These are phyloP conservation scores for Petromus typicus DNA, from an alignment of 2,113 vertebrate species.

Conservation along the genomic window DNA sequence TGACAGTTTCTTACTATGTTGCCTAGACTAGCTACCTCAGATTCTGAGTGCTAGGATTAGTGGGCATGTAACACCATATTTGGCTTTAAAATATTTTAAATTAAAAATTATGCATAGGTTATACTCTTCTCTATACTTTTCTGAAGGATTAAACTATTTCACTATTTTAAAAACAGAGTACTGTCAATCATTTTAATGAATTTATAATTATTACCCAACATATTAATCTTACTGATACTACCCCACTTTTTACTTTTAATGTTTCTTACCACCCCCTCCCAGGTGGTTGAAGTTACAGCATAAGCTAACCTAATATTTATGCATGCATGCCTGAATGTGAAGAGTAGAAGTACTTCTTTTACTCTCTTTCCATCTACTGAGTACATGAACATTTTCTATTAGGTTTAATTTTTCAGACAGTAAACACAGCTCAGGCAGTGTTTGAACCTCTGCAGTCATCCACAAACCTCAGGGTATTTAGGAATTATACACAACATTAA, in stretches of 20 bases:
- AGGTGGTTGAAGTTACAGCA: not conserved
- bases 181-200: not conserved
- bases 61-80: not conserved
- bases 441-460: not conserved
- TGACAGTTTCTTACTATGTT: not conserved
- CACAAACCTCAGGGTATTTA: constrained; percentile 2
- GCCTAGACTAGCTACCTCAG: not conserved
- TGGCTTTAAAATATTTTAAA: not conserved
- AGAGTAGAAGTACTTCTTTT: not conserved
- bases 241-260: not conserved
- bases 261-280: not conserved
- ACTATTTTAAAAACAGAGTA: not conserved
- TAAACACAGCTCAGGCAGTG: not conserved
- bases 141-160: constrained; percentile 30
- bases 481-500: not conserved
- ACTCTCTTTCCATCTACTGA: constrained; percentile 26
- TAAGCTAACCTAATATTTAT: not conserved
- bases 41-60: not conserved
- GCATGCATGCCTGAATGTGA: not conserved
- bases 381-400: not conserved
- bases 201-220: not conserved
- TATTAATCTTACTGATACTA: not conserved
- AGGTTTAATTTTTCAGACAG: constrained; percentile 12
- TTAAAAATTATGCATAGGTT: not conserved
- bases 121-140: not conserved